Percentiles rank a stretch among this genome's conserved stretches.
Conservation (phyloP, 2,797 vertebrate genomes). For the Forpus xanthops region DNA sequence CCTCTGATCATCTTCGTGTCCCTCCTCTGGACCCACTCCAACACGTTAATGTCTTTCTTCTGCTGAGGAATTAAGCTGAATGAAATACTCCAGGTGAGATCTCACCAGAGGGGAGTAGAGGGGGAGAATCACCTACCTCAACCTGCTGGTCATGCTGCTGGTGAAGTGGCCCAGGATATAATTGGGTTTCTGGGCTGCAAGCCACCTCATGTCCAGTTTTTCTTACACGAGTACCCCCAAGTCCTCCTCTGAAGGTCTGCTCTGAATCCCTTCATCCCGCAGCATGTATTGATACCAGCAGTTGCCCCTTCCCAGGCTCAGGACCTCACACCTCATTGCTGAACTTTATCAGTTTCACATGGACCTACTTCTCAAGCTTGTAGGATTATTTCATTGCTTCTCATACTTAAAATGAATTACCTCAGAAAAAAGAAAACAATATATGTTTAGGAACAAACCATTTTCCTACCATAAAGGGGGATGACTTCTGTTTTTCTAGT, state of each 20-base stretch:
- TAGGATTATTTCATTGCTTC: neutral
- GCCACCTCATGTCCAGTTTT: neutral
- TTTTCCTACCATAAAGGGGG: neutral
- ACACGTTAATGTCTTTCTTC: neutral
- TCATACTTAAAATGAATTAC: neutral
- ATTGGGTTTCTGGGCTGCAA: neutral
- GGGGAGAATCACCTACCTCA: neutral
- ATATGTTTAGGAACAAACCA: neutral
- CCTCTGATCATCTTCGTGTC: neutral
- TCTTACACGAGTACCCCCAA: neutral
- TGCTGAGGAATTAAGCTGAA: neutral
- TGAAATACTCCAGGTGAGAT: neutral
- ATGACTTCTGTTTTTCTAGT: neutral
- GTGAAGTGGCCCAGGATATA: neutral
- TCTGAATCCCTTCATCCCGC: neutral
- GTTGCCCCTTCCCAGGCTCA: neutral
- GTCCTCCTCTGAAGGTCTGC: neutral
- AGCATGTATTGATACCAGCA: neutral
- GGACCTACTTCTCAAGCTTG: neutral
- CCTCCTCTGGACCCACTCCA: neutral
- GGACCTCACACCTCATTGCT: neutral
- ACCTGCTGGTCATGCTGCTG: neutral
- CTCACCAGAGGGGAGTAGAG: neutral
- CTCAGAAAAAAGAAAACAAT: neutral
- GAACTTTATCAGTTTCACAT: neutral